Conservation (phyloP, 2,113 vertebrate species). For the Theristicus caerulescens region DNA sequence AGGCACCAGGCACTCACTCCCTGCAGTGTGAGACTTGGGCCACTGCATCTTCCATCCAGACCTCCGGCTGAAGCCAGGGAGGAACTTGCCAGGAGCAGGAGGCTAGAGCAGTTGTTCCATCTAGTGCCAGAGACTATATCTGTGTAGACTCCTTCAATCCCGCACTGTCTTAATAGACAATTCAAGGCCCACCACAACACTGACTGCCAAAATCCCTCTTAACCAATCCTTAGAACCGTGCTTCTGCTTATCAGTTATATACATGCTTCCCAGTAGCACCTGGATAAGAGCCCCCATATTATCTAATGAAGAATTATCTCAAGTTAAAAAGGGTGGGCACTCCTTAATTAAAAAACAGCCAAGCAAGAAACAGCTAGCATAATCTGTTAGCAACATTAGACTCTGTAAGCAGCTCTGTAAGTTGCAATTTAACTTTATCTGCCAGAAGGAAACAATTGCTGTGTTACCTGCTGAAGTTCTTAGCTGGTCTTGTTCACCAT, state of each 20-base stretch:
- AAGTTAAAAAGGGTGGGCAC: neutral
- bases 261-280: neutral
- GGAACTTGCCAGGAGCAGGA: neutral
- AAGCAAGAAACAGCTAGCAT: neutral
- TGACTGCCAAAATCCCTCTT: neutral
- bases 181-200: neutral
- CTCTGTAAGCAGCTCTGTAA: neutral
- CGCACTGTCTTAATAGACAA: neutral
- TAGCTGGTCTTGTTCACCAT: neutral
- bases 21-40: neutral
- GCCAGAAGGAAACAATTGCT: neutral
- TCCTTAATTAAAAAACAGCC: neutral
- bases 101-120: neutral
- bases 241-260: neutral
- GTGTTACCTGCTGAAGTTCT: neutral
- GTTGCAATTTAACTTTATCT: neutral
- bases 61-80: neutral
- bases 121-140: accelerated
- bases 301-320: neutral
- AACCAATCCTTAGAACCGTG: neutral
- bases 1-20: neutral
- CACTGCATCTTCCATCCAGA: neutral
- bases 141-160: neutral
- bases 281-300: neutral
- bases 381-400: neutral